Conservation (phyloP, 2,888 invertebrate genomes). For the Aporophyla nigra region DNA sequence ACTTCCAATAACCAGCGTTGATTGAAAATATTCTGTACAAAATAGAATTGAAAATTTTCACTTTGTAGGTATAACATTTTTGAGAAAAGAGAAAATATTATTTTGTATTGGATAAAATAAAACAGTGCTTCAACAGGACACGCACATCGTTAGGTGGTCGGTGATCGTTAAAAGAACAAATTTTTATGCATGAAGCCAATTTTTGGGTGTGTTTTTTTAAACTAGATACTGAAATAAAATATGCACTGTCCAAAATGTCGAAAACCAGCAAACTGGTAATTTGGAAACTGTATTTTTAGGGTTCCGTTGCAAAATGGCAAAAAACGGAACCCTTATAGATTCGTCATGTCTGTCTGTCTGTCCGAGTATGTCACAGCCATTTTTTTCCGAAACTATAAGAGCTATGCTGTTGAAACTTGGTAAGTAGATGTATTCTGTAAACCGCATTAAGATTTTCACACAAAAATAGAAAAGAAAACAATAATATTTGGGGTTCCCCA, state of each 20-base stretch:
- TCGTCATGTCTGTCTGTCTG: no score
- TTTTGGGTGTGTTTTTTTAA: neutral
- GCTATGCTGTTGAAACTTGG: no score
- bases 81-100: slow-evolving; percentile 7
- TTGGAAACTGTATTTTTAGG: neutral
- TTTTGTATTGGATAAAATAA: slow-evolving; percentile 9
- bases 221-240: slow-evolving; percentile 1
- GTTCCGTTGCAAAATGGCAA: no score
- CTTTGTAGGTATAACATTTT: neutral
- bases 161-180: neutral
- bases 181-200: neutral
- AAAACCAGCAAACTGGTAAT: neutral
- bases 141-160: neutral
- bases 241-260: neutral
- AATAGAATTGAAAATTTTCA: neutral
- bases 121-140: slow-evolving; percentile 10
- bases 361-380: no score
- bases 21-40: slow-evolving; percentile 3
- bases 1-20: neutral
- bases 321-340: no score
- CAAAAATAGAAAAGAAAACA: no score
- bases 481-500: no score
- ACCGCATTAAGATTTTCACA: no score
- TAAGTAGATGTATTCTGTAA: no score
- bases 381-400: no score